These are phyloP conservation scores for Zosterops borbonicus DNA, from an alignment of 2,113 vertebrate genomes.

Conservation along the genomic window DNA sequence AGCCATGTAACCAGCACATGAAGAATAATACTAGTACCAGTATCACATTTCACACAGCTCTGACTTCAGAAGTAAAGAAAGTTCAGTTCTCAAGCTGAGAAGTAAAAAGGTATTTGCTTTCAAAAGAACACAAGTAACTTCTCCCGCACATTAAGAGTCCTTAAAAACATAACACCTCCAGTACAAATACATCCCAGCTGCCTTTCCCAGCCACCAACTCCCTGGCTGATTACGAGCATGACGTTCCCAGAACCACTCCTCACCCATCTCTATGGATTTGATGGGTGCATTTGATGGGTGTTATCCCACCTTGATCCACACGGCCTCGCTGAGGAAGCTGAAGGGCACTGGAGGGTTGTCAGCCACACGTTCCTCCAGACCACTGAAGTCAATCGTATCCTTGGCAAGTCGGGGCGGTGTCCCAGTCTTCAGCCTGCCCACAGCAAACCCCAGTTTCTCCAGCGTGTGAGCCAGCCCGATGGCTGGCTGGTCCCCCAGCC, in stretches of 20 bases:
- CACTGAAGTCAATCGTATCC: slow-evolving; percentile 81
- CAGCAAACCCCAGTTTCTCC: slow-evolving; percentile 82
- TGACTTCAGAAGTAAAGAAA: background rate
- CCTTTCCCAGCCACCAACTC: background rate
- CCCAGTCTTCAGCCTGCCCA: slow-evolving; percentile 90
- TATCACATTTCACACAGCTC: background rate
- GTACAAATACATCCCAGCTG: background rate
- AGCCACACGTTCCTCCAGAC: slow-evolving; percentile 69
- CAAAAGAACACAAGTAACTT: background rate
- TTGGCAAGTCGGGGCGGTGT: slow-evolving; percentile 90
- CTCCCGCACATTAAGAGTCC: background rate
- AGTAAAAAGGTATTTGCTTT: background rate
- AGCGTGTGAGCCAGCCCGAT: slow-evolving; percentile 84
- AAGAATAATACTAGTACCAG: background rate
- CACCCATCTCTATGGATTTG: rapidly evolving
- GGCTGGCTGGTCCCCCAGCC: slow-evolving; percentile 89
- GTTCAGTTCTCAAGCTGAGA: background rate
- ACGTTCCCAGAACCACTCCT: rapidly evolving
- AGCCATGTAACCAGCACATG: background rate
- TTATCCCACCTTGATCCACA: slow-evolving; percentile 79
- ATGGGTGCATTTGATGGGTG: background rate
- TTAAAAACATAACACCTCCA: background rate
- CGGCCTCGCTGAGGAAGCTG: slow-evolving; percentile 86
- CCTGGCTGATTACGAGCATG: rapidly evolving
- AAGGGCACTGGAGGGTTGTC: slow-evolving; percentile 85